Conservation (phyloP, 2,888 invertebrate species). For the Nyleta sp. region DNA sequence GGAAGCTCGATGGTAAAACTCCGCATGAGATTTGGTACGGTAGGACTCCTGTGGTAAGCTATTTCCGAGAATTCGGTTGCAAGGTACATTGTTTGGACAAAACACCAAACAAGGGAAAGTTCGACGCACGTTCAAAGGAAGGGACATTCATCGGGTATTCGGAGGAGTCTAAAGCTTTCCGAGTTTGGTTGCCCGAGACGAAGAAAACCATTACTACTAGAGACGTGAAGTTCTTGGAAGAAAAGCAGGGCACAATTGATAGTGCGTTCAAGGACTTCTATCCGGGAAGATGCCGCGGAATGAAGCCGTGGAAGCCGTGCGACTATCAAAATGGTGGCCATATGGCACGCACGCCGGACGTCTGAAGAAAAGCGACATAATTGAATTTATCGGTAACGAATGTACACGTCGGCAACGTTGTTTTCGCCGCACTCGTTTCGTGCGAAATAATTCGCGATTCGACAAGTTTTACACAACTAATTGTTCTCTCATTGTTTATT, state of each 20-base stretch:
- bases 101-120: slow-evolving; percentile 48
- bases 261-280: background rate
- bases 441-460: too few relatives aligned
- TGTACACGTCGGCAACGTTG: background rate
- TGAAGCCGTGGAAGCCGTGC: slow-evolving; percentile 62
- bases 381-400: slow-evolving; percentile 39
- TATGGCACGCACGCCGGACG: slow-evolving; percentile 60
- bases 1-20: slow-evolving; percentile 44
- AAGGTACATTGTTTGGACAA: background rate
- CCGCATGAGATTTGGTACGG: slow-evolving; percentile 37
- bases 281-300: background rate
- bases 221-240: background rate
- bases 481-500: too few relatives aligned
- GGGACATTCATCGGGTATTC: slow-evolving; percentile 58
- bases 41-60: background rate
- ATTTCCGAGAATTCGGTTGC: background rate
- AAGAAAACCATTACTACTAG: background rate
- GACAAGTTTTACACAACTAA: too few relatives aligned
- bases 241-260: too few relatives aligned
- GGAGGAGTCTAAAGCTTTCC: slow-evolving; percentile 29
- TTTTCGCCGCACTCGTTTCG: too few relatives aligned
- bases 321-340: slow-evolving; percentile 66
- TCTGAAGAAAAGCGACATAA: background rate
- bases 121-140: slow-evolving; percentile 46
- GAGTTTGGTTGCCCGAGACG: background rate